Conservation (phyloP, 1,140 invertebrate genomes). For the Drosophila trapezifrons region DNA sequence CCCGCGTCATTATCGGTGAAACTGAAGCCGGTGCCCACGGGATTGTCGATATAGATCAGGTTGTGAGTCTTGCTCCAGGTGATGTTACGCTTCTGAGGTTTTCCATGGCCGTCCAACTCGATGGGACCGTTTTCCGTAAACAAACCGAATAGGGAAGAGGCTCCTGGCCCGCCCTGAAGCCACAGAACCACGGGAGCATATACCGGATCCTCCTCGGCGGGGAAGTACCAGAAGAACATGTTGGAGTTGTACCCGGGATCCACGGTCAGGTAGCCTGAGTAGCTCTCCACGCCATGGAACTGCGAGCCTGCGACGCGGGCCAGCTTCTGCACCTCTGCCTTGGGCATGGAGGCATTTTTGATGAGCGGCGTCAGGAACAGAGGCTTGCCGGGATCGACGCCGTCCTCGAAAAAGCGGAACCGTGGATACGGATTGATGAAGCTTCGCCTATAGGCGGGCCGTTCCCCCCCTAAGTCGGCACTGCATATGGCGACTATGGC, state of each 20-base stretch:
- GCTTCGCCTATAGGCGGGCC: conserved; percentile 54
- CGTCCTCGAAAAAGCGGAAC: conserved; percentile 59
- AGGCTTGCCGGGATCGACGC: conserved; percentile 74
- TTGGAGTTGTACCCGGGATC: conserved; percentile 91
- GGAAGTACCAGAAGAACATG: conserved; percentile 96
- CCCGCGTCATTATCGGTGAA: conserved; percentile 88
- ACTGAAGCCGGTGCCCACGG: conserved; percentile 92
- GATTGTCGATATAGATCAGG: conserved; percentile 94
- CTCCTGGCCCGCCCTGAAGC: conserved; percentile 94
- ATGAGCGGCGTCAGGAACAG: conserved; percentile 75
- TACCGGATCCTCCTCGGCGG: conserved; percentile 85
- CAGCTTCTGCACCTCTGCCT: conserved; percentile 50
- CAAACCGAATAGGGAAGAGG: conserved; percentile 91
- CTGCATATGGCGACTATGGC: conserved; percentile 10
- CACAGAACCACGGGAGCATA: conserved; percentile 91
- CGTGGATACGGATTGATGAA: conserved; percentile 82
- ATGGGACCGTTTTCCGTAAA: conserved; percentile 94
- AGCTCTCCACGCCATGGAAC: conserved; percentile 75
- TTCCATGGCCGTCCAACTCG: conserved; percentile 86
- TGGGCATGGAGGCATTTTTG: conserved; percentile 42
- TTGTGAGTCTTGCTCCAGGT: conserved; percentile 91
- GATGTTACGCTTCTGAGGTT: conserved; percentile 86
- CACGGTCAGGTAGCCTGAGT: conserved; percentile 89
- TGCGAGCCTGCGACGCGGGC: conserved; percentile 58
- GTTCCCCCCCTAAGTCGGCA: neutral